A percentile compares a stretch with the other conserved stretches of the same genome.
phyloP scores from a whole-genome alignment of 2,113 vertebrate species.

The Phalacrocorax pelagicus region DNA sequence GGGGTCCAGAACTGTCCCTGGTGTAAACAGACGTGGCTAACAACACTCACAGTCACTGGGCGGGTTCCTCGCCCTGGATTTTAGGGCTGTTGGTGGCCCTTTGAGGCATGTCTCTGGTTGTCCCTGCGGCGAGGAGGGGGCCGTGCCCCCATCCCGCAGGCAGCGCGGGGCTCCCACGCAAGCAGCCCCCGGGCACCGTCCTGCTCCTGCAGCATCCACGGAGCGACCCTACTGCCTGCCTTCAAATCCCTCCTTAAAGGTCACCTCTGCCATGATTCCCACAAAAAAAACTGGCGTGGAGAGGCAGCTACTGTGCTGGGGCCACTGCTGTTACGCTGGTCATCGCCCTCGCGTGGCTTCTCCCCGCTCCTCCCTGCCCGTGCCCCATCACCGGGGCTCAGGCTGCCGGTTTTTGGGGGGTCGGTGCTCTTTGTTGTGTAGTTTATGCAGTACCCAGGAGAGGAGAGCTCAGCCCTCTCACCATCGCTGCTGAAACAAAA shows the following conservation, averaged over 20 bases:
- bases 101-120: neutral
- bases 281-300: too few relatives aligned
- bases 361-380: neutral
- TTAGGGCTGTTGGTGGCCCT: fast-evolving
- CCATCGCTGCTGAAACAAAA: neutral
- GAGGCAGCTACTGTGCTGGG: neutral
- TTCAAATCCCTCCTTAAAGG: neutral
- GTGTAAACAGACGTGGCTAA: fast-evolving
- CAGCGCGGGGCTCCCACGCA: fast-evolving
- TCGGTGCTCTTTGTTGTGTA: fast-evolving
- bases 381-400: fast-evolving
- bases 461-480: neutral
- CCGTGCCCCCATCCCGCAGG: fast-evolving
- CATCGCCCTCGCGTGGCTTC: fast-evolving
- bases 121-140: fast-evolving
- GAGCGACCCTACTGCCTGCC: fast-evolving
- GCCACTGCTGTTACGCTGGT: fast-evolving
- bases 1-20: neutral
- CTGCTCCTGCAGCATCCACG: neutral
- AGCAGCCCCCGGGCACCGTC: neutral
- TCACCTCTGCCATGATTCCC: neutral
- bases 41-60: fast-evolving
- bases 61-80: fast-evolving
- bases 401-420: fast-evolving
- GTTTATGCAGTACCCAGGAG: too few relatives aligned